Percentiles rank a stretch among this genome's conserved stretches.
Conservation (phyloP, 2,113 vertebrate genomes). For the human region GRCh38 chr15:88717501-88718000, state of each 20-base stretch:
- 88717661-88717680: slow-evolving; percentile 66
- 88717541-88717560: neutral
- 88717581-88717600: slow-evolving; percentile 69
- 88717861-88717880: neutral
- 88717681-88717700: slow-evolving; percentile 53
- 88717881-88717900: neutral
- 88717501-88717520: neutral
- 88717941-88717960: neutral
- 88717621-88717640: neutral
- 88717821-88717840: accelerated
- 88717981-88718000: too few relatives aligned
- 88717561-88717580: slow-evolving; percentile 70
- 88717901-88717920: accelerated
- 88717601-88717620: slow-evolving; percentile 82
- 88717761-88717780: neutral
- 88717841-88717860: neutral
- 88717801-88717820: neutral
- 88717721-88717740: neutral
- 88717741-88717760: neutral
- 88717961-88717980: neutral
- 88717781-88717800: neutral
- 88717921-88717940: neutral
- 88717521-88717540: neutral
- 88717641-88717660: slow-evolving; percentile 72
- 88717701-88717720: slow-evolving; percentile 78